A percentile compares a stretch with the other conserved stretches of the same genome.
Conservation (phyloP, 2,113 vertebrate species). For the Synchiropus splendidus region DNA sequence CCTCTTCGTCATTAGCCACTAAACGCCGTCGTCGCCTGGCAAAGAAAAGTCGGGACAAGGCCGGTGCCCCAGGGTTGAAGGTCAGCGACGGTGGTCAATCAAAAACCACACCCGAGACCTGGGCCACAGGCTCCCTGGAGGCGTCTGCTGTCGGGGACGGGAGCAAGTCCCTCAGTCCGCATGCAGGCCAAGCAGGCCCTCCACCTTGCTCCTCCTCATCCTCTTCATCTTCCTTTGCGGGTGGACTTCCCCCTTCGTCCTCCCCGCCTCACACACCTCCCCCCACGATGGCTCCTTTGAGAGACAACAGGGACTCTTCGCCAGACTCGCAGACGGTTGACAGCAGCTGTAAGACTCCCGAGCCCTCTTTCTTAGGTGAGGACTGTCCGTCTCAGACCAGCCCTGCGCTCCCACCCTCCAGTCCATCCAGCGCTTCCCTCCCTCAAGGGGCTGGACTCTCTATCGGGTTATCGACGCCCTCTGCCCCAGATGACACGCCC, state of each 20-base stretch:
- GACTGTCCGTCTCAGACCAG: conserved; percentile 55
- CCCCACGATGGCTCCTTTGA: conserved; percentile 38
- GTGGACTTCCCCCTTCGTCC: conserved; percentile 61
- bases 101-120: conserved; percentile 35
- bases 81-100: conserved; percentile 29
- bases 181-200: conserved; percentile 53
- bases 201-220: conserved; percentile 62
- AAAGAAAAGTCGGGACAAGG: conserved; percentile 59
- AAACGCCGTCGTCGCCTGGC: conserved; percentile 60
- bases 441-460: conserved; percentile 30
- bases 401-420: conserved; percentile 32
- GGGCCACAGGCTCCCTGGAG: conserved; percentile 43
- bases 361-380: conserved; percentile 74
- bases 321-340: conserved; percentile 89
- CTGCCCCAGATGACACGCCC: conserved; percentile 42
- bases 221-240: conserved; percentile 55
- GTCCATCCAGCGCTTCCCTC: conserved; percentile 39
- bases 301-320: conserved; percentile 70
- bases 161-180: conserved; percentile 54
- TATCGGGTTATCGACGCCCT: conserved; percentile 30
- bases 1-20: conserved; percentile 53
- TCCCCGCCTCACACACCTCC: conserved; percentile 66
- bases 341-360: conserved; percentile 86
- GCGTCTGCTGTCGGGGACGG: conserved; percentile 25
- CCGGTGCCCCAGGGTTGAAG: background rate